Evolutionary conservation across 1,140 invertebrate genomes (phyloP), one percentile per base, ranked within the genome.

Genomic region (Drosophila dunni): DNA sequence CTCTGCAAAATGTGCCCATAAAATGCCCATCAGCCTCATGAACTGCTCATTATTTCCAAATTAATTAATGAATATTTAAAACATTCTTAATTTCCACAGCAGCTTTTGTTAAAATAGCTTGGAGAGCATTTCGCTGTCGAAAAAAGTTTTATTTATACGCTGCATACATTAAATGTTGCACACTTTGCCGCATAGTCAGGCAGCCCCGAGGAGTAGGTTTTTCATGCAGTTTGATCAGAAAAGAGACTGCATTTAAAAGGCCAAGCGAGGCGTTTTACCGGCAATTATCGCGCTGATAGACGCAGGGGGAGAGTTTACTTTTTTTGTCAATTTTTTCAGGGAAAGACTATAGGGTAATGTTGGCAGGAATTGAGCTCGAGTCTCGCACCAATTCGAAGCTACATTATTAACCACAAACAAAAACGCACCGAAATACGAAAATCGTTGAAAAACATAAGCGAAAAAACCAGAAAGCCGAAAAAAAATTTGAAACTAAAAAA

Each of bases 241-340:
- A 40, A 76, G 80, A 80, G 64, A 56, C 80, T 84, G 85, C 84
- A 88, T 88, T 88, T 88, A 90, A 88, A 84, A 89, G 85, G 70
- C 81, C 84, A 88, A 88, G 84, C 80, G 84, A 88, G 84, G 84
- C 84, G 84, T 88, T 88, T 88, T 88, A 88, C 84, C 84, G 85
- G 85, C 84, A 88, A 88, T 88, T 88, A 88, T 88, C 84, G 84
- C 83, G 65, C 79, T 83, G 79, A 58, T 67, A 45, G 48, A 46
- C 42, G 45, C 24, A 29, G 24, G 40, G 13, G 53, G 53, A 40
- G 15, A 17, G 5, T 53, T 33, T 6, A 29, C 24, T 29, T 29
- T 29, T 29, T 29, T 29, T 29, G 24, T 29, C 24, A 29, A 29
- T 29, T 29, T n/a, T 9, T 9, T 11, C 20, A 1, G 8, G 45